Conservation (phyloP, 2,113 vertebrate species). For the Neopipo cinnamomea region DNA sequence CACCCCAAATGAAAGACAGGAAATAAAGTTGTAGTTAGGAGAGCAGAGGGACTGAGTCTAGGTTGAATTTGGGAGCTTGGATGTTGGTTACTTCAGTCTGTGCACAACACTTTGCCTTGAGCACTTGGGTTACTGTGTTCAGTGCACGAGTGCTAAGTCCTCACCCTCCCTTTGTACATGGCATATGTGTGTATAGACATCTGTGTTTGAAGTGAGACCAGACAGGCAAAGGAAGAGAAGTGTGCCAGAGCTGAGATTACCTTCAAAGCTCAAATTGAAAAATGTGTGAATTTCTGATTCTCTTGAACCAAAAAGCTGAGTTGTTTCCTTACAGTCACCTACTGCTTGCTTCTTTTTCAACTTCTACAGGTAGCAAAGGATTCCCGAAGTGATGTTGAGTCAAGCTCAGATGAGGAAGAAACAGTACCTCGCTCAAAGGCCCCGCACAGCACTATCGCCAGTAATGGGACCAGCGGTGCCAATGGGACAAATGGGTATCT, state of each 20-base stretch:
- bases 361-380: slow-evolving; percentile 89
- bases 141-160: neutral
- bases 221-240: neutral
- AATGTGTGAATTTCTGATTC: neutral
- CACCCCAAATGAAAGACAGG: neutral
- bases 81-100: neutral
- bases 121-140: neutral
- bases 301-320: neutral
- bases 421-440: slow-evolving; percentile 77
- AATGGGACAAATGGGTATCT: slow-evolving; percentile 92
- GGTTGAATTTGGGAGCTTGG: neutral
- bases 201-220: neutral
- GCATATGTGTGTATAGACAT: neutral
- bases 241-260: neutral
- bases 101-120: neutral
- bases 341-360: neutral
- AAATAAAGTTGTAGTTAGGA: neutral
- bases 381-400: slow-evolving; percentile 93
- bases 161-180: neutral
- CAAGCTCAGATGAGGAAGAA: slow-evolving; percentile 95
- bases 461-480: slow-evolving; percentile 88
- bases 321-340: neutral
- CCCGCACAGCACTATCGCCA: slow-evolving; percentile 75
- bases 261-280: neutral
- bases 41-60: neutral